Conservation (phyloP, 35 echinoderm and acorn worm genomes). For the Anneissia japonica region DNA sequence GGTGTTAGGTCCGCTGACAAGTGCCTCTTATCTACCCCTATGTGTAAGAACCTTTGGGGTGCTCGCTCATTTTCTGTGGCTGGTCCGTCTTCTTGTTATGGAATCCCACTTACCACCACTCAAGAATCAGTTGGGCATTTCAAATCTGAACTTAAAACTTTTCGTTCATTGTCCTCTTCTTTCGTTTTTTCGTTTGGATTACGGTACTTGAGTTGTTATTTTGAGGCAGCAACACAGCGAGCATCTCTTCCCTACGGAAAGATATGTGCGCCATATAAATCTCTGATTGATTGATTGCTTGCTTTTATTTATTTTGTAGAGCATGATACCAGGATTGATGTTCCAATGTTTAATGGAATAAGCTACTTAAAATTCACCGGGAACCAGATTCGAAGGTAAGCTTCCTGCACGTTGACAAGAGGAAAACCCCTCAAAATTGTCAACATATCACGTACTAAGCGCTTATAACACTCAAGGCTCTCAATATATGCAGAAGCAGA, state of each 20-base stretch:
- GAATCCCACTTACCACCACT: no score
- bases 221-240: neutral
- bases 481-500: no score
- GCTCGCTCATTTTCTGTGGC: no score
- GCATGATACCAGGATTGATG: slow-evolving; percentile 20
- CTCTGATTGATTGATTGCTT: neutral
- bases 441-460: no score
- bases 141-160: neutral
- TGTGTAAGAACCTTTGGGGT: no score
- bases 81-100: no score
- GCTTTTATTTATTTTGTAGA: slow-evolving; percentile 14
- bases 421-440: no score
- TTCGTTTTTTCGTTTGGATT: neutral
- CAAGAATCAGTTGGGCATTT: neutral
- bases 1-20: no score
- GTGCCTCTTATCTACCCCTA: no score
- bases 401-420: no score
- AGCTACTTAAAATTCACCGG: slow-evolving; percentile 55
- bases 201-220: neutral
- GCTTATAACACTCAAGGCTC: no score
- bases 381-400: no score
- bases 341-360: slow-evolving; percentile 45
- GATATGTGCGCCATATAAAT: neutral
- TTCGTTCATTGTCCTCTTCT: neutral
- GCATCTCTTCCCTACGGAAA: neutral